phyloP scores from a whole-genome alignment of 2,113 vertebrate genomes.

The Tiliqua scincoides region DNA sequence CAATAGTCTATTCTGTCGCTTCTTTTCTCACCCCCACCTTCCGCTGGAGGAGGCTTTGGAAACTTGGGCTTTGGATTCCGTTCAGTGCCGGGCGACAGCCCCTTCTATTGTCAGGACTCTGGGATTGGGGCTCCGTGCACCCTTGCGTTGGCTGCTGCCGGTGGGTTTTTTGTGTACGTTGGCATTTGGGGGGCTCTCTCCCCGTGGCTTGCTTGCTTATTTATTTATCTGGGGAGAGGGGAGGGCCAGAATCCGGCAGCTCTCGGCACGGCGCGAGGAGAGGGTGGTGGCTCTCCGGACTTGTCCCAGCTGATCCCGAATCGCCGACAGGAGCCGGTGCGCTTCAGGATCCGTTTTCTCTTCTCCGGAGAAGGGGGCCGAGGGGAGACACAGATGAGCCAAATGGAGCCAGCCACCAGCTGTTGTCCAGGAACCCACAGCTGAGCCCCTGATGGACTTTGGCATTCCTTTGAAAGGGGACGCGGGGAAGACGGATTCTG shows the following conservation, averaged over 20 bases:
- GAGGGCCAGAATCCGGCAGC: neutral
- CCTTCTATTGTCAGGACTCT: neutral
- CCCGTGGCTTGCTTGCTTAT: too few relatives aligned
- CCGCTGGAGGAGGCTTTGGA: neutral
- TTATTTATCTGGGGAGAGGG: neutral
- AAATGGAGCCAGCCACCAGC: neutral
- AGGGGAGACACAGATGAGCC: neutral
- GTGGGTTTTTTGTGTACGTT: rapidly evolving
- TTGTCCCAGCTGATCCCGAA: neutral
- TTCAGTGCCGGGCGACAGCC: neutral
- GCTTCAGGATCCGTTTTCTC: neutral
- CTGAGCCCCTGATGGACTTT: conserved; percentile 13
- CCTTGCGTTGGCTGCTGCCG: neutral
- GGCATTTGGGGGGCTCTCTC: neutral
- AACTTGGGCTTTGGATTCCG: neutral
- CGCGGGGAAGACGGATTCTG: neutral
- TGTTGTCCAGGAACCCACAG: neutral
- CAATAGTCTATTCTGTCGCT: neutral
- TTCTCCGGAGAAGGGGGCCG: neutral
- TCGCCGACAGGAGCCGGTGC: neutral
- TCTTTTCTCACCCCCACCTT: neutral
- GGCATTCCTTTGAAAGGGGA: neutral
- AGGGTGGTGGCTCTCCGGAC: neutral
- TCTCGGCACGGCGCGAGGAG: neutral
- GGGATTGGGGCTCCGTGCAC: neutral